These are phyloP conservation scores for Brachyopa scutellaris DNA, from an alignment of 2,888 invertebrate species.

Conservation along the genomic window DNA sequence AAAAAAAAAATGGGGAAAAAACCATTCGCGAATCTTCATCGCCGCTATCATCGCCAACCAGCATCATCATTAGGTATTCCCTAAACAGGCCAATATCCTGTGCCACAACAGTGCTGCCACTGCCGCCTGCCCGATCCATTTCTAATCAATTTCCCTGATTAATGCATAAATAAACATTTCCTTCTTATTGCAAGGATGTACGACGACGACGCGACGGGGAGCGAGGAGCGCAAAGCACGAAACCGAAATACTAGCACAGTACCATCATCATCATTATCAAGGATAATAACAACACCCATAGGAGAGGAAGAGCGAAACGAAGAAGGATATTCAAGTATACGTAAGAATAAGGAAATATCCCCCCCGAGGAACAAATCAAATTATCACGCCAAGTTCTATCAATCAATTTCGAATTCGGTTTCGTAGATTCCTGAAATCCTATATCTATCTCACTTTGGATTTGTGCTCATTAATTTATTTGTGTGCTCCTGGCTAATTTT, in stretches of 20 bases:
- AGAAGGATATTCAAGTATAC: neutral
- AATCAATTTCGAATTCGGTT: slow-evolving; percentile 58
- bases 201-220: too few species aligned
- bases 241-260: slow-evolving; percentile 36
- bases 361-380: slow-evolving; percentile 66
- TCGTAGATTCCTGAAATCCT: slow-evolving; percentile 16
- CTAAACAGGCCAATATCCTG: slow-evolving; percentile 44
- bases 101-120: slow-evolving; percentile 27
- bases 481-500: slow-evolving; percentile 38
- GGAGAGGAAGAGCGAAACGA: neutral
- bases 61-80: slow-evolving; percentile 52
- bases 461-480: slow-evolving; percentile 58
- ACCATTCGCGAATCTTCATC: neutral
- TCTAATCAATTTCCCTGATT: slow-evolving; percentile 71
- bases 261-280: slow-evolving; percentile 55
- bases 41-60: slow-evolving; percentile 11
- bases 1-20: neutral
- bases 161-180: slow-evolving; percentile 69
- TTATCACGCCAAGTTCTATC: slow-evolving; percentile 66
- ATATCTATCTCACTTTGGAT: slow-evolving; percentile 35
- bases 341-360: slow-evolving; percentile 50
- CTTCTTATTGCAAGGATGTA: neutral
- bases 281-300: slow-evolving; percentile 58
- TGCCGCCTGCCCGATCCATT: slow-evolving; percentile 59
- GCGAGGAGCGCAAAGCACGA: neutral